A percentile compares a stretch with the other conserved stretches of the same genome.
Evolutionary conservation across 2,888 invertebrate genomes (phyloP).

Genomic region (Zeuzera pyrina): DNA sequence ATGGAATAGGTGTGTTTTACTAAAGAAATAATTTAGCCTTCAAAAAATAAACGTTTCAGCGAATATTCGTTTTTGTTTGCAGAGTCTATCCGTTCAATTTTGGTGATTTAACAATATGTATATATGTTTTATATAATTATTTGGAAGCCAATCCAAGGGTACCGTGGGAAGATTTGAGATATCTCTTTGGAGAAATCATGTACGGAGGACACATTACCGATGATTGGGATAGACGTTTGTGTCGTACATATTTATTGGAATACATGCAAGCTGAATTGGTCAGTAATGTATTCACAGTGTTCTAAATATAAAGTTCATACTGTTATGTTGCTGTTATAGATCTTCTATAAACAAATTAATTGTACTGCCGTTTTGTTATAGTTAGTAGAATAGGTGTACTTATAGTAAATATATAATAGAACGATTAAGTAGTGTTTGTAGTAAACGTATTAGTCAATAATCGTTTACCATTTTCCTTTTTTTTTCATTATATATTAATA

Average conservation of each 20-base stretch:
- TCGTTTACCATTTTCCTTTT: too few relatives aligned
- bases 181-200: constrained; percentile 97
- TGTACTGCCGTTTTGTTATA: too few relatives aligned
- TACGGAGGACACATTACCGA: constrained; percentile 98
- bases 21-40: too few relatives aligned
- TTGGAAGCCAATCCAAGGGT: constrained; percentile 89
- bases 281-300: constrained; percentile 8
- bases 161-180: constrained; percentile 95
- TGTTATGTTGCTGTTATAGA: too few relatives aligned
- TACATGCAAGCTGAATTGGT: constrained; percentile 90
- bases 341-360: too few relatives aligned
- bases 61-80: too few relatives aligned
- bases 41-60: too few relatives aligned
- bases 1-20: constrained; percentile 79
- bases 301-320: background rate
- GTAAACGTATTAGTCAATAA: too few relatives aligned
- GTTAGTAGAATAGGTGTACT: too few relatives aligned
- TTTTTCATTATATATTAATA: too few relatives aligned
- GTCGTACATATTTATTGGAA: constrained; percentile 87
- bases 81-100: constrained; percentile 84
- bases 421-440: too few relatives aligned
- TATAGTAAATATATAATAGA: too few relatives aligned
- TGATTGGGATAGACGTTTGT: constrained; percentile 94
- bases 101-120: constrained; percentile 93
- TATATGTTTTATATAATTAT: constrained; percentile 92